These are phyloP conservation scores for Eurytoma adleriae DNA, from an alignment of 2,888 invertebrate species.

Conservation along the genomic window DNA sequence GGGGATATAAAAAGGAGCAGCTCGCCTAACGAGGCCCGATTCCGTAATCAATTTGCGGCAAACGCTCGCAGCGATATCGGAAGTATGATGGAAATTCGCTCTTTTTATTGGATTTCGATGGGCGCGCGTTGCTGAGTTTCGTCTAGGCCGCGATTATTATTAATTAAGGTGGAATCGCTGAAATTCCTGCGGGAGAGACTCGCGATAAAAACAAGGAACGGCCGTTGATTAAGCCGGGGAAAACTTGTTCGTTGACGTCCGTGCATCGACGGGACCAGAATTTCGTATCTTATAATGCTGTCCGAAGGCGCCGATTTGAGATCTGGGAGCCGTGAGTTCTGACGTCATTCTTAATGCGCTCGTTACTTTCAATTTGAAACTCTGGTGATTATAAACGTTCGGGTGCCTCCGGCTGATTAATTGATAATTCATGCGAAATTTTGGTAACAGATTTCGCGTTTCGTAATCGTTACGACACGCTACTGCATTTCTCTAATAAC, in stretches of 20 bases:
- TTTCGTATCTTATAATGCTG: too few relatives aligned
- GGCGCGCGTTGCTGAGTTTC: neutral
- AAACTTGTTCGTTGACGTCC: neutral
- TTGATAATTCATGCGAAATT: too few relatives aligned
- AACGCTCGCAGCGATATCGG: neutral
- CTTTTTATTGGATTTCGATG: conserved; percentile 30
- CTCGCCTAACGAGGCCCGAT: conserved; percentile 13
- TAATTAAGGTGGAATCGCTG: conserved; percentile 13
- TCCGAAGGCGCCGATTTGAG: too few relatives aligned
- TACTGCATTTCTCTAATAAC: too few relatives aligned
- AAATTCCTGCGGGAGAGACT: conserved; percentile 9
- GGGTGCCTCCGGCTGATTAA: too few relatives aligned
- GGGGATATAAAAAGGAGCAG: neutral
- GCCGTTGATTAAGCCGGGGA: neutral
- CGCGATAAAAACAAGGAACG: neutral
- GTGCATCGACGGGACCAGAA: too few relatives aligned
- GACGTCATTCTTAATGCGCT: too few relatives aligned
- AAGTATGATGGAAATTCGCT: conserved; percentile 23
- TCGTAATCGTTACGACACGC: too few relatives aligned
- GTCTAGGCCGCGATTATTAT: conserved; percentile 17
- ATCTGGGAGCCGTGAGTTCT: too few relatives aligned
- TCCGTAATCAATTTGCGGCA: conserved; percentile 34
- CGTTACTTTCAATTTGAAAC: too few relatives aligned
- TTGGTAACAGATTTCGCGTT: too few relatives aligned
- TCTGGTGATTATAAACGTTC: too few relatives aligned